phyloP scores from a whole-genome alignment of 2,113 vertebrate species.

The Drymodes brunneopygia region DNA sequence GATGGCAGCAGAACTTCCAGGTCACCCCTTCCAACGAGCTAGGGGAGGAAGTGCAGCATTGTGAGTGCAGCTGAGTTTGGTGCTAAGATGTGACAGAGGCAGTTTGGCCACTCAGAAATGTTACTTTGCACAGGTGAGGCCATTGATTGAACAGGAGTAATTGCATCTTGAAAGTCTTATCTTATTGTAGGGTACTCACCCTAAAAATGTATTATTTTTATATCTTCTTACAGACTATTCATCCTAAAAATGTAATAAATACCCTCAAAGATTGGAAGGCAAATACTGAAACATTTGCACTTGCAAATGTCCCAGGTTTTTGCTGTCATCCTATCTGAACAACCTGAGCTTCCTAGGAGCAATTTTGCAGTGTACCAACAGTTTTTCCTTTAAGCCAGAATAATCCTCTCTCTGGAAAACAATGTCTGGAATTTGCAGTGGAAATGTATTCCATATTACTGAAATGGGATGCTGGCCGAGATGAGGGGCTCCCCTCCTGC shows the following conservation, averaged over 20 bases:
- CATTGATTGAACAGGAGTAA: rapidly evolving
- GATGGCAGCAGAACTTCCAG: neutral
- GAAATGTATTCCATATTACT: conserved; percentile 23
- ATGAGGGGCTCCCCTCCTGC: neutral
- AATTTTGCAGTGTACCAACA: neutral
- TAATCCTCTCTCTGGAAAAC: conserved; percentile 28
- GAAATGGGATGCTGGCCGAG: neutral
- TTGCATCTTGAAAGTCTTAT: neutral
- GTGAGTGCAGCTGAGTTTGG: rapidly evolving
- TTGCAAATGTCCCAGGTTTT: neutral
- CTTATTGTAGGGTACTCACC: neutral
- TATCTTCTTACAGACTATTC: neutral
- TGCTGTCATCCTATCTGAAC: neutral
- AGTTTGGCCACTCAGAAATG: rapidly evolving
- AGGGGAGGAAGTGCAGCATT: neutral
- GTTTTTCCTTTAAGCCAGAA: neutral
- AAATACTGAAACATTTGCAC: neutral
- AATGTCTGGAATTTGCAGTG: conserved; percentile 22
- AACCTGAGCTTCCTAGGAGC: neutral
- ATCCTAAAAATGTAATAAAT: neutral
- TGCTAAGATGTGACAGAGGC: neutral
- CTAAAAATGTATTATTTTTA: neutral
- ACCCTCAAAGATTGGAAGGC: neutral
- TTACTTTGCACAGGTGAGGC: neutral
- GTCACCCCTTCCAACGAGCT: rapidly evolving